Percentiles rank a stretch among this genome's conserved stretches.
phyloP scores from a whole-genome alignment of 2,888 invertebrate species.

The Caenorhabditis parvicauda region DNA sequence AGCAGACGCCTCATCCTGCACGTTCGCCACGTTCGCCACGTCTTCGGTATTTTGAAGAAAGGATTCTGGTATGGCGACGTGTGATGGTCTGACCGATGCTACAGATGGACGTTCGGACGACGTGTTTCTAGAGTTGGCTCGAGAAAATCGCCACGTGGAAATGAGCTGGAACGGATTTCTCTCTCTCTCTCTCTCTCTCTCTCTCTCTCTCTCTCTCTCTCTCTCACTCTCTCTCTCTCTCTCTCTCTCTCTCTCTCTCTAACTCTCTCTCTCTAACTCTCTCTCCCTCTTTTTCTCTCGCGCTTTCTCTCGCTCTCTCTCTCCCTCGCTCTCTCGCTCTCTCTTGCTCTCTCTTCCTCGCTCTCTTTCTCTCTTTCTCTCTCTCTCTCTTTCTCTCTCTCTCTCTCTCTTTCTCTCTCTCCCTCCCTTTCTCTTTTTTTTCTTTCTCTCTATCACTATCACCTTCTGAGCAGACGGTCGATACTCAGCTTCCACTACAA shows the following conservation, averaged over 20 bases:
- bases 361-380: slow-evolving; percentile 9
- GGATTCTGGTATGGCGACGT: too few relatives aligned
- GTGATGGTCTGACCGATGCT: too few relatives aligned
- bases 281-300: slow-evolving; percentile 7
- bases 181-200: too few relatives aligned
- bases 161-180: too few relatives aligned
- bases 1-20: too few relatives aligned
- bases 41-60: too few relatives aligned
- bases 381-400: neutral
- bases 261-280: neutral
- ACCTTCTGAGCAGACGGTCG: slow-evolving; percentile 27
- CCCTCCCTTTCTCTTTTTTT: slow-evolving; percentile 13
- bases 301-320: too few relatives aligned
- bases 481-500: slow-evolving; percentile 12
- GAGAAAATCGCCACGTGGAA: too few relatives aligned
- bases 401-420: slow-evolving; percentile 9
- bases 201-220: neutral
- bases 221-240: neutral
- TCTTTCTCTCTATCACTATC: slow-evolving; percentile 14
- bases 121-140: too few relatives aligned
- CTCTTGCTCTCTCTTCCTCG: slow-evolving; percentile 18
- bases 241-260: neutral
- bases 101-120: too few relatives aligned
- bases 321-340: slow-evolving; percentile 9
- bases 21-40: too few relatives aligned